Evolutionary conservation across 2,113 vertebrate genomes (phyloP), one percentile per base, ranked within the genome.

Genomic region (Nematolebias whitei): DNA sequence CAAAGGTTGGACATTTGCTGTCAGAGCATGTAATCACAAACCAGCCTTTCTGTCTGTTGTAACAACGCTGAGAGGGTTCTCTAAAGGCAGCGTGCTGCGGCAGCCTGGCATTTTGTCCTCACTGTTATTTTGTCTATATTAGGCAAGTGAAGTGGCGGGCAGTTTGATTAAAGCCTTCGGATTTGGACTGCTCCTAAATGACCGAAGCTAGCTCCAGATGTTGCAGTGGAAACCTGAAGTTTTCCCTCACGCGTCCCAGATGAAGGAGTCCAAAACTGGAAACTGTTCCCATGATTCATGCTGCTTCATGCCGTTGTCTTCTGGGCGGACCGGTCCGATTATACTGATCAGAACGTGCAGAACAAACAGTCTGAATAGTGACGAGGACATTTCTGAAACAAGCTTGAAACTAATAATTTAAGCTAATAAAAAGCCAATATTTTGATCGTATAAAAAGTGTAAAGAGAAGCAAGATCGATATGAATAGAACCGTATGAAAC

Each of bases 71-170:
- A 14, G 18, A 32, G 38, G 59, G 52, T 62, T 52, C 74, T 66
- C 58, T 54, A 47, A 69, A 56, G 41, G 24, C 39, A 60, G 13
- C 58, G 5, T 53, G 69, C 19, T 75, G 63, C 8, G 1, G 49
- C 38, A 16, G n/a, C 0, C 40, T 39, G 0, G 11, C 64, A 56
- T 71, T 22, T 20, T 50, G 64, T 58, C 43, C 24, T 22, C 11
- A 8, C 53, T 19, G 44, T 61, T 73, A 45, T 79, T 85, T 75
- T 81, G 77, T 80, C 86, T 88, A 82, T 88, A 88, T 91, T 80
- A 67, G 86, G 78, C 7, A 24, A 61, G 44, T 53, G 67, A 74
- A 45, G 71, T n/a, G 13, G 66, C 35, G 47, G 56, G 74, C 69
- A 41, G 24, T 72, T 52, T 79, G 65, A 74, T 79, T 67, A 65